Percentiles rank a stretch among this genome's conserved stretches.
These are phyloP conservation scores for Tachysurus vachellii DNA, from an alignment of 2,113 vertebrate species.

Conservation along the genomic window DNA sequence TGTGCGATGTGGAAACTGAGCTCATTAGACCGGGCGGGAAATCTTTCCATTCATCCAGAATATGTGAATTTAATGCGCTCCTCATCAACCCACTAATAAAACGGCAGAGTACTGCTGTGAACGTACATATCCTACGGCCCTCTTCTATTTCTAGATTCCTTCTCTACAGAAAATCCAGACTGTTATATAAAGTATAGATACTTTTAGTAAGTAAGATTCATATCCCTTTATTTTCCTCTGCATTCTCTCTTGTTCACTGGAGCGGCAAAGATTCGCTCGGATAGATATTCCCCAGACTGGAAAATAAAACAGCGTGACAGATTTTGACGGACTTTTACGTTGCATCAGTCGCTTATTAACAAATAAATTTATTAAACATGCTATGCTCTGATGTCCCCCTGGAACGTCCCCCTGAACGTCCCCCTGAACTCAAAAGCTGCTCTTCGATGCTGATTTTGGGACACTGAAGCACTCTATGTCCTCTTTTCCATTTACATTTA, in stretches of 20 bases:
- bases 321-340: not conserved
- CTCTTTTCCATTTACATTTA: not conserved
- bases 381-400: not conserved
- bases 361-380: not conserved
- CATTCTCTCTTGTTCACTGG: not conserved
- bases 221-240: not conserved
- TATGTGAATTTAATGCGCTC: not conserved
- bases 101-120: not conserved
- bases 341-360: not conserved
- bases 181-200: not conserved
- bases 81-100: not conserved
- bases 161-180: not conserved
- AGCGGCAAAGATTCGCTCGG: not conserved
- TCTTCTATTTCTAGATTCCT: not conserved
- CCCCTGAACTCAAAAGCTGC: not conserved
- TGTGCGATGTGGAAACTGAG: not conserved
- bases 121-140: not conserved
- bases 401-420: not conserved
- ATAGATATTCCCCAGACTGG: not conserved
- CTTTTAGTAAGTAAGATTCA: not conserved
- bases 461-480: not conserved
- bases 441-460: not conserved
- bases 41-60: constrained; percentile 16
- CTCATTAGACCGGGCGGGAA: not conserved
- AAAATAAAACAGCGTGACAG: not conserved